Percentiles rank a stretch among this genome's conserved stretches.
Evolutionary conservation across 2,888 invertebrate species (phyloP).

Genomic region (Atethmia centrago): DNA sequence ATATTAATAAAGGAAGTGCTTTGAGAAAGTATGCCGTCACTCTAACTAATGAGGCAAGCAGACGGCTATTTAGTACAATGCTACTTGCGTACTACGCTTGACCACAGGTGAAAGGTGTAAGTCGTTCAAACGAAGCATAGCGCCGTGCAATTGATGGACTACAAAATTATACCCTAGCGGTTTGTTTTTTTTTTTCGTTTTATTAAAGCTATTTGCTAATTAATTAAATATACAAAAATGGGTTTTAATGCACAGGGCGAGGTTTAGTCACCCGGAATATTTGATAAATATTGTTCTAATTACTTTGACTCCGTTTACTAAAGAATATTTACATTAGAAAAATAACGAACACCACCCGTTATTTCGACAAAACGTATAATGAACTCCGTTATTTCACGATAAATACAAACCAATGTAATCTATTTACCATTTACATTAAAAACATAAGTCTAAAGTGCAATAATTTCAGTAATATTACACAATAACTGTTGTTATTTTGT

Average conservation of each 20-base stretch:
- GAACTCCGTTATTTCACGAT: too few species aligned
- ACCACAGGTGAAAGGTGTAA: constrained; percentile 77
- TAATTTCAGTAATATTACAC: too few species aligned
- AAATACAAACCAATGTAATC: too few species aligned
- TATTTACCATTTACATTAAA: too few species aligned
- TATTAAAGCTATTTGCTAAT: constrained; percentile 12
- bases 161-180: constrained; percentile 20
- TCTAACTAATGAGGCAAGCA: constrained; percentile 71
- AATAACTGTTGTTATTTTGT: too few species aligned
- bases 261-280: constrained; percentile 11
- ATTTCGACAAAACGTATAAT: too few species aligned
- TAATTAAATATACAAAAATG: not conserved
- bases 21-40: constrained; percentile 76
- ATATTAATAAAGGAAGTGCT: constrained; percentile 62
- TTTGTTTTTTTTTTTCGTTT: constrained; percentile 2
- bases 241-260: constrained; percentile 6
- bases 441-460: too few species aligned
- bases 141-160: constrained; percentile 25
- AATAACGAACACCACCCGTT: too few species aligned
- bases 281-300: not conserved
- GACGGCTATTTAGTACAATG: constrained; percentile 69
- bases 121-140: constrained; percentile 53
- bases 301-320: too few species aligned
- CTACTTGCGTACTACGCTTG: constrained; percentile 65
- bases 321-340: too few species aligned